A percentile compares a stretch with the other conserved stretches of the same genome.
phyloP scores from a whole-genome alignment of 2,797 vertebrate genomes.

The Epinephelus awoara region DNA sequence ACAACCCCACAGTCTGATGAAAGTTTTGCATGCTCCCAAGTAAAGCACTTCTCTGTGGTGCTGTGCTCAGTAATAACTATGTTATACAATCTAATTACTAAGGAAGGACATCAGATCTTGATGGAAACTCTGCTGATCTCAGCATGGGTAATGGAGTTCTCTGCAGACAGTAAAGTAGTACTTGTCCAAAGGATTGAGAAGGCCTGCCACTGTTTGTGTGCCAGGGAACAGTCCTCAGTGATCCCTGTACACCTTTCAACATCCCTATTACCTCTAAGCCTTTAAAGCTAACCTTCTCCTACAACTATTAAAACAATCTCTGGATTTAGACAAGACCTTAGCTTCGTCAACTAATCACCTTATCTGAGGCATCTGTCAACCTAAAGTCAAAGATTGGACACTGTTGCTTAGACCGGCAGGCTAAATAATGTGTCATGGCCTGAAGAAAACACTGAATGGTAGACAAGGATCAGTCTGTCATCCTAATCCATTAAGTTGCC shows the following conservation, averaged over 20 bases:
- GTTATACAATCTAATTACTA: conserved; percentile 71
- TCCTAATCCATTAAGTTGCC: conserved; percentile 13
- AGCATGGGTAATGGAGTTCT: conserved; percentile 70
- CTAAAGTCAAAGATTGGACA: conserved; percentile 53
- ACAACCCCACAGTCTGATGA: conserved; percentile 2
- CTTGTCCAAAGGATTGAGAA: conserved; percentile 63
- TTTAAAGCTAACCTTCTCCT: conserved; percentile 73
- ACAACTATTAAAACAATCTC: conserved; percentile 82
- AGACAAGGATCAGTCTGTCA: neutral
- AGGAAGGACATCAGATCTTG: conserved; percentile 58
- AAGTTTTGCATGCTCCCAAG: conserved; percentile 30
- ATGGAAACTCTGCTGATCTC: conserved; percentile 78
- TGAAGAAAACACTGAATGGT: conserved; percentile 9
- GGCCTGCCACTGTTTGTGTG: conserved; percentile 63
- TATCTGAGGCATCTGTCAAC: conserved; percentile 67
- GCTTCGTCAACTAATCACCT: conserved; percentile 71
- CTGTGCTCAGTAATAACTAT: conserved; percentile 67
- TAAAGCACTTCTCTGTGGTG: conserved; percentile 46
- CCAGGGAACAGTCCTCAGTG: conserved; percentile 53
- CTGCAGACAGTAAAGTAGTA: conserved; percentile 71
- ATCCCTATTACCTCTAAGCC: conserved; percentile 74
- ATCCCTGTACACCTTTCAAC: conserved; percentile 73
- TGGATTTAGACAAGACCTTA: conserved; percentile 68
- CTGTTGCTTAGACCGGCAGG: conserved; percentile 26
- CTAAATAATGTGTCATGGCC: conserved; percentile 43